Evolutionary conservation across 1,140 invertebrate genomes (phyloP).

Genomic region (Macrosteles quadrilineatus): DNA sequence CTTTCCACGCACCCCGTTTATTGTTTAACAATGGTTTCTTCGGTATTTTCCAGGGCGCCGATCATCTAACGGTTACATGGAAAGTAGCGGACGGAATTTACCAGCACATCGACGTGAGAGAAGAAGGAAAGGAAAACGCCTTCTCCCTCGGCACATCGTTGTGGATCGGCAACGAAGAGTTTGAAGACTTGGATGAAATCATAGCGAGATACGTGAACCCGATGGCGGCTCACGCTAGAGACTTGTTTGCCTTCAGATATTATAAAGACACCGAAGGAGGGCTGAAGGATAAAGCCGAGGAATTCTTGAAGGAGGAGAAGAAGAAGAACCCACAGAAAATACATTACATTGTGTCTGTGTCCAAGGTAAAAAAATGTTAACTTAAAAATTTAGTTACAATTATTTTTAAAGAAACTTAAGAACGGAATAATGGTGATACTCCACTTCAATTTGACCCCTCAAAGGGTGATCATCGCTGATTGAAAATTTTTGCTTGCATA

Average conservation of each 20-base stretch:
- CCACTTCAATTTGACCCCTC: no score
- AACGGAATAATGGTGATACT: no score
- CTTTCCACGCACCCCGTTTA: no score
- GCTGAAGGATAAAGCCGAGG: conserved; percentile 84
- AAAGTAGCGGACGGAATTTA: conserved; percentile 94
- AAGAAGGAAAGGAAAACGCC: conserved; percentile 96
- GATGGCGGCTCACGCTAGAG: conserved; percentile 90
- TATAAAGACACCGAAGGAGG: conserved; percentile 72
- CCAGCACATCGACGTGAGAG: conserved; percentile 94
- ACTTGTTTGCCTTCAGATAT: conserved; percentile 91
- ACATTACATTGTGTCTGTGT: conserved; percentile 86
- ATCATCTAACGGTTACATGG: conserved; percentile 98
- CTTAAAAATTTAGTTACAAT: no score
- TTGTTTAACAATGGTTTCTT: no score
- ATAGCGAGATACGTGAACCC: conserved; percentile 94
- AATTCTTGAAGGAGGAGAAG: conserved; percentile 83
- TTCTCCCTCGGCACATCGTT: conserved; percentile 91
- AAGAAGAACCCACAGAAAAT: conserved; percentile 84
- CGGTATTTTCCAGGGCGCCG: conserved; percentile 73
- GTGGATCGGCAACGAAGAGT: conserved; percentile 87
- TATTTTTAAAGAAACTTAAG: no score
- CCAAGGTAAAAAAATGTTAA: conserved; percentile 60
- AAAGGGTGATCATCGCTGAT: no score
- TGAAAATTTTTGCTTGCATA: no score
- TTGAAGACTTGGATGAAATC: conserved; percentile 99